Evolutionary conservation across 1,140 invertebrate species (phyloP).

Genomic region (Alviniconcha marisindica): DNA sequence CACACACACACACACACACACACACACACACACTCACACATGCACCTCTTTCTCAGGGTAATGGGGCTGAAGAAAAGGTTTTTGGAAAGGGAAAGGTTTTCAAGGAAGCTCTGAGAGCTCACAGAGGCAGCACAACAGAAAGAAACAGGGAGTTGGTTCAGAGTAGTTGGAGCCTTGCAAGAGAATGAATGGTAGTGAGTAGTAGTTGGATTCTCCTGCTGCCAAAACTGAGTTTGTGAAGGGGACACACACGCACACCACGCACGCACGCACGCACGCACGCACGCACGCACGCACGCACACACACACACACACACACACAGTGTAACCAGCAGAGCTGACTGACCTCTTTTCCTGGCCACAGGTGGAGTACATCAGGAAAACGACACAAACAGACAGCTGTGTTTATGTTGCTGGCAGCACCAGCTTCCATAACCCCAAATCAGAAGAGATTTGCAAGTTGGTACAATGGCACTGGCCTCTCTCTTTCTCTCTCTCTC

Average conservation of each 20-base stretch:
- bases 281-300: not conserved
- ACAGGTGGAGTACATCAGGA: conserved; percentile 65
- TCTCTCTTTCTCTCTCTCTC: too few relatives aligned
- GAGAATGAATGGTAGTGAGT: not conserved
- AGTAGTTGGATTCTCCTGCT: not conserved
- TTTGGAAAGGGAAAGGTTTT: too few relatives aligned
- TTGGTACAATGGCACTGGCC: conserved; percentile 46
- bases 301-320: not conserved
- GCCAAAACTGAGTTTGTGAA: not conserved
- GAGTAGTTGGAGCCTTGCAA: not conserved
- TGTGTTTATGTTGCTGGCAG: conserved; percentile 73
- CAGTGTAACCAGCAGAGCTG: not conserved
- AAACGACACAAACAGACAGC: conserved; percentile 53
- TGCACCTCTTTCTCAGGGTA: too few relatives aligned
- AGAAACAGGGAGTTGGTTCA: too few relatives aligned
- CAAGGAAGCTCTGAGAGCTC: too few relatives aligned
- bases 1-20: too few relatives aligned
- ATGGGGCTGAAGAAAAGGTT: too few relatives aligned
- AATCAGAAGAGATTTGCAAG: conserved; percentile 65
- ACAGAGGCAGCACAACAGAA: too few relatives aligned
- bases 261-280: too few relatives aligned
- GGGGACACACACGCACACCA: too few relatives aligned
- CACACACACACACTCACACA: too few relatives aligned
- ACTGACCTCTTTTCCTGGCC: not conserved
- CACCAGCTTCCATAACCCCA: conserved; percentile 50